These are phyloP conservation scores for Catagonus wagneri DNA, from an alignment of 2,113 vertebrate genomes.

Conservation along the genomic window DNA sequence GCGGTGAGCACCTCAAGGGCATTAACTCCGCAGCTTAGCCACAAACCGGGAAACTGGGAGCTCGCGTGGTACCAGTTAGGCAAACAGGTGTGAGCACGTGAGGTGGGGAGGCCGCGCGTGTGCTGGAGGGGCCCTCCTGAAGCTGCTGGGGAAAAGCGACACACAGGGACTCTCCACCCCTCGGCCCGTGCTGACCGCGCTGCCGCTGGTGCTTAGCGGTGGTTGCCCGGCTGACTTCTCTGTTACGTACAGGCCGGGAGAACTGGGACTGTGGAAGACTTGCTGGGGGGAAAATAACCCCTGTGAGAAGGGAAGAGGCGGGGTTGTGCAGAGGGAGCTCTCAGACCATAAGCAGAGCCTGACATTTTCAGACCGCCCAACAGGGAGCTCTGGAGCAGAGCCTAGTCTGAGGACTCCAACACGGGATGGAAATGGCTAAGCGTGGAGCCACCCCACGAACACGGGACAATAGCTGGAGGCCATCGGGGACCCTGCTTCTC, in stretches of 20 bases:
- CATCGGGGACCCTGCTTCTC: no score
- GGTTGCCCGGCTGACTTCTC: neutral
- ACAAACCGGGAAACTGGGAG: neutral
- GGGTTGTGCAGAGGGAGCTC: neutral
- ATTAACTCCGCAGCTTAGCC: neutral
- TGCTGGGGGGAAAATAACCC: neutral
- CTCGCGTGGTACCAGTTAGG: neutral
- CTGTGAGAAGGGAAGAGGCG: neutral
- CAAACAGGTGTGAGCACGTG: no score
- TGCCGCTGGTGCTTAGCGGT: no score
- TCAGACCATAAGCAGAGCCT: neutral
- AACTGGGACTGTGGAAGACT: neutral
- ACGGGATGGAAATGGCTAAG: neutral
- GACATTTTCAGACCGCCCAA: neutral
- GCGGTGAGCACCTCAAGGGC: neutral
- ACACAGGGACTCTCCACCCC: rapidly evolving
- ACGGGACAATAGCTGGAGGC: neutral
- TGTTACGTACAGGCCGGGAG: no score
- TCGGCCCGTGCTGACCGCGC: no score
- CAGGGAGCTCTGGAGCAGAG: neutral
- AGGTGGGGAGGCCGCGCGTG: neutral
- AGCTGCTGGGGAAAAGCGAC: neutral
- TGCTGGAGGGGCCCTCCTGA: neutral
- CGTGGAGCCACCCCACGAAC: neutral
- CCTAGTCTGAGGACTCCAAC: neutral